Base-by-base conservation (phyloP, 2,888 invertebrate species). In the Lasioglossum leucozonium region DNA sequence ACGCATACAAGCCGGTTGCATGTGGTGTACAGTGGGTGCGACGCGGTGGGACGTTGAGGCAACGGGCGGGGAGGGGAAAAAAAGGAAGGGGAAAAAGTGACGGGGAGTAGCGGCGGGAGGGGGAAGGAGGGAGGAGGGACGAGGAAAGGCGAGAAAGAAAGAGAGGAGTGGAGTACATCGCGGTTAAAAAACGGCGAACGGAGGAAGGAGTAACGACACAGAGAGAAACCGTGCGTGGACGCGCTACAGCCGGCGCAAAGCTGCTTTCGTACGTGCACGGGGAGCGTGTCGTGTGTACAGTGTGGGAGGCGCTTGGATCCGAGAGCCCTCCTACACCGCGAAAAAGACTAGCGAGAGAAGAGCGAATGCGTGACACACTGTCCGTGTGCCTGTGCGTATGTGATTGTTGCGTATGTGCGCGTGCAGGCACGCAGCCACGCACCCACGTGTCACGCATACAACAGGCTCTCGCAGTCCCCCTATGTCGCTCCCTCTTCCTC, bases 291-390 rank as follows among this genome's bases (percentile, higher is more conserved):
- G 58, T 58, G 55, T 76, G 65, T 78, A 81, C 69, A 58, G 77
- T 88, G 81, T 88, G 81, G 88, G 88, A 87, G 89, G 85, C 86
- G 88, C 89, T 87, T 83, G 83, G 74, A 83, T 84, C 74, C 72
- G 72, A 82, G 72, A 82, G 67, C 83, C 89, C 85, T 85, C 85
- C 87, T 85, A 85, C 82, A 72, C 78, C 69, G 62, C 62, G 67
- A 88, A 69, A 79, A 82, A 84, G 81, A 69, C 75, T 72, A 30
- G 58, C 79, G 44, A 77, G 72, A 84, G 62, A 84, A 73, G 79
- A 82, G 79, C 16, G 58, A 30, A 26, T 26, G 16, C 62, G 62
- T 16, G 51, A 51, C 51, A 51, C 22, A 51, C n/a, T n/a, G 10
- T n/a, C 8, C 0, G 10, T 3, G 51, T 51, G n/a, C n/a, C n/a